Base-by-base conservation (phyloP, 2,888 invertebrate genomes). In the Temnothorax unifasciatus region DNA sequence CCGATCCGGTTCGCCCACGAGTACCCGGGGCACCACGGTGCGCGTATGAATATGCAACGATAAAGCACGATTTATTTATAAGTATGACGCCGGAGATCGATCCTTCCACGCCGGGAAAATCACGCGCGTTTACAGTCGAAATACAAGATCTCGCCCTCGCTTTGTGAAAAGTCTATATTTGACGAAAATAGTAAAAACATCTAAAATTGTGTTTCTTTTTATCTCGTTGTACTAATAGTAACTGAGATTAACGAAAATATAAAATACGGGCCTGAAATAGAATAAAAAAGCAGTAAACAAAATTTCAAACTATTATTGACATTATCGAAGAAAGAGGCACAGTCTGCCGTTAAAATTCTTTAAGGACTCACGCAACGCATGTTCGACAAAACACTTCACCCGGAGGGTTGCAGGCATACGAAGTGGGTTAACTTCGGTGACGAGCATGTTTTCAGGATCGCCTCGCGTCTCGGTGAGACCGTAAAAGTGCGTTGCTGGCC, bases 1-100 rank as follows among this genome's bases (percentile, higher is more conserved):
- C 92, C 92, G 92, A 93, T 93, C 94, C 94, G 94, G 94, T 94
- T 94, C 94, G 94, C 94, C 94, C 94, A 94, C 94, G 92, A 91
- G 86, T 87, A 90, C 88, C 86, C 86, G 89, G 86, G 90, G 87
- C 89, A 89, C 90, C 89, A 88, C 87, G 89, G 87, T 89, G 88
- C 85, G 89, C 84, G 88, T 94, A 94, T 94, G 94, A 94, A 94
- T 94, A 94, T 94, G 93, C 94, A 94, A 94, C 92, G 94, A 93
- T 93, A 92, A 92, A 92, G 87, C 88, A 85, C 89, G 92, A 93
- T 94, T 94, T 94, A 94, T 94, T 94, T 94, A 94, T 94, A 94
- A 92, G 90, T 90, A 91, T 94, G 94, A 94, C 94, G 93, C 92
- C 69, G 89, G 90, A 85, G 89, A 91, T 91, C 91, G 91, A 88